Conservation (phyloP, 2,888 invertebrate genomes). For the Drosophila stalkeri region DNA sequence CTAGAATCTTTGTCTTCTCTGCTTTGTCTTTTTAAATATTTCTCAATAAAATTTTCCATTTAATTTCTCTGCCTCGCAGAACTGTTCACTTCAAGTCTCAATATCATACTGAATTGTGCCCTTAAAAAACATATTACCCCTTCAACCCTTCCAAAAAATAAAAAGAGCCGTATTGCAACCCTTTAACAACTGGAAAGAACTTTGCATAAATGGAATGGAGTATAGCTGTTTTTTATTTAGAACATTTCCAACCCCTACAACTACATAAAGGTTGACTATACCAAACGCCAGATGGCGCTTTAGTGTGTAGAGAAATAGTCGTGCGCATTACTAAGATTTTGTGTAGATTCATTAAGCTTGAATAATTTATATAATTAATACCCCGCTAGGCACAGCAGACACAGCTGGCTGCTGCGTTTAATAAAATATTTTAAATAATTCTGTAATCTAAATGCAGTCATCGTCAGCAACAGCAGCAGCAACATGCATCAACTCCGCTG, state of each 20-base stretch:
- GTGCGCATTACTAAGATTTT: constrained; percentile 47
- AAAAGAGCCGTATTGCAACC: constrained; percentile 64
- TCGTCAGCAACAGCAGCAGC: constrained; percentile 50
- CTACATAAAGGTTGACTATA: constrained; percentile 30
- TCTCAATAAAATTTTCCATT: neutral
- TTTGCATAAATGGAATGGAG: constrained; percentile 58
- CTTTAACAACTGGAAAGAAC: constrained; percentile 50
- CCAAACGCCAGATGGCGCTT: constrained; percentile 64
- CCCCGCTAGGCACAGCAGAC: constrained; percentile 55
- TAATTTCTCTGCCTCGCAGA: neutral
- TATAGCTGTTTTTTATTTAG: constrained; percentile 62
- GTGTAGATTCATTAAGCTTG: constrained; percentile 61
- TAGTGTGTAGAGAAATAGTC: constrained; percentile 1
- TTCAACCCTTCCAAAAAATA: constrained; percentile 66
- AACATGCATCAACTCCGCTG: constrained; percentile 43
- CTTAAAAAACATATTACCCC: constrained; percentile 36
- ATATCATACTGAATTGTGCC: constrained; percentile 33
- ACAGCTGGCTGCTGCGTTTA: constrained; percentile 73
- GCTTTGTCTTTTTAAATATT: neutral
- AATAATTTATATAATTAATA: constrained; percentile 79
- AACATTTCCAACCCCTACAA: constrained; percentile 72
- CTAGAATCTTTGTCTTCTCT: neutral
- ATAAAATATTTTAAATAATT: constrained; percentile 85
- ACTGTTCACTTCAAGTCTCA: constrained; percentile 7
- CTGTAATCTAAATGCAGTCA: constrained; percentile 84